Evolutionary conservation across 1,140 invertebrate genomes (phyloP), one percentile per base, ranked within the genome.

Genomic region (Tetramorium parvispinum): DNA sequence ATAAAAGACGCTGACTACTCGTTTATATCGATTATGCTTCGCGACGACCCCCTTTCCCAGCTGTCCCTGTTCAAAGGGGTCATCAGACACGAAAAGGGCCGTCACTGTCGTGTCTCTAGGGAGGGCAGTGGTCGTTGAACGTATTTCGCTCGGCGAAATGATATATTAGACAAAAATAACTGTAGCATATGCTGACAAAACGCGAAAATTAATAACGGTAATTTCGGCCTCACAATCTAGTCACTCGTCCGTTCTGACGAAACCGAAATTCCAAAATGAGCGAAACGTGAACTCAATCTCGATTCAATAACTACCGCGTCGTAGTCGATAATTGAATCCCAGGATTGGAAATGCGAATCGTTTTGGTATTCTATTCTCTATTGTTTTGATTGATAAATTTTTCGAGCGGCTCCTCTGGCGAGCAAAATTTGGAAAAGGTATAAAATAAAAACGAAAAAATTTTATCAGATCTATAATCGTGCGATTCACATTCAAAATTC

Each of bases 111-210:
- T 78, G 66, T 85, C 66, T 87, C 51, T 43, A 46, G 3, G 55
- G 85, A 81, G 86, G 81, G 76, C 88, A 90, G 86, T 89, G 81
- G 81, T 87, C 81, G 89, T 90, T 90, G 89, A 86, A 90, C 76
- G 89, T 85, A 89, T 90, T 90, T 89, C 68, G 51, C 32, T 79
- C 32, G 43, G 73, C 85, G 43, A 78, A 89, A 89, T 46, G 24
- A 49, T 89, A 53, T 5, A 43, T 85, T 65, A 85, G 40, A 86
- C 49, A 68, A 89, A 68, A 89, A 75, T 21, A 86, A 86, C 7
- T 40, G 59, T 51, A 66, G 49, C 76, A 21, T 55, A 76, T 53
- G 21, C 18, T 16, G 53, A 53, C 55, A 8, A 71, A 61, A 88
- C 63, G 40, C 53, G 46, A 71, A 53, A 85, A 86, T 85, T 79